Conservation (phyloP, 2,113 vertebrate genomes). For the Apistogramma diplotaenia region DNA sequence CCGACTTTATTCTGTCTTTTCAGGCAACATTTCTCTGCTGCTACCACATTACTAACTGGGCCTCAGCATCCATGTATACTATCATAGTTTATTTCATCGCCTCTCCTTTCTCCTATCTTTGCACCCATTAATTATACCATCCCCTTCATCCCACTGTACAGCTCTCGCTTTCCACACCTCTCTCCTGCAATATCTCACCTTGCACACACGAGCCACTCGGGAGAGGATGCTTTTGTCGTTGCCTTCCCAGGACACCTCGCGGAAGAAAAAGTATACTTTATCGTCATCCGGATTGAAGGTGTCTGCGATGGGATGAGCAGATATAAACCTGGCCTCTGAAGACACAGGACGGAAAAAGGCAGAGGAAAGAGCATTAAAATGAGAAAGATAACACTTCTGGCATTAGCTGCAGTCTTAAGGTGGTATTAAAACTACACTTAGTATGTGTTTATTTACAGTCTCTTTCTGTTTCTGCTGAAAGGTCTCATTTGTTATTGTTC, state of each 20-base stretch:
- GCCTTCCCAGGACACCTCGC: slow-evolving; percentile 90
- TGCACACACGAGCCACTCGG: slow-evolving; percentile 93
- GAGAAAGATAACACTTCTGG: slow-evolving; percentile 25
- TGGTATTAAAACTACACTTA: slow-evolving; percentile 23
- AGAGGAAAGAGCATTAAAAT: slow-evolving; percentile 2
- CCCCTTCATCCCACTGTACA: neutral
- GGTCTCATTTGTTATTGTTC: neutral
- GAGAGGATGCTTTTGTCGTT: slow-evolving; percentile 91
- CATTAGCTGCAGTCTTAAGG: neutral
- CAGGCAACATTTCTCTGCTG: neutral
- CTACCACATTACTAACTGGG: neutral
- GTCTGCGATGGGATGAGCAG: slow-evolving; percentile 89
- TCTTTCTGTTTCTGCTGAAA: neutral
- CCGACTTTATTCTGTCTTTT: neutral
- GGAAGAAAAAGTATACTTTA: slow-evolving; percentile 99
- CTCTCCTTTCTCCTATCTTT: neutral
- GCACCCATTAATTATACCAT: neutral
- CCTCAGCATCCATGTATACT: neutral
- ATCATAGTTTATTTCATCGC: neutral
- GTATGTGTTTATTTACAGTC: slow-evolving; percentile 19
- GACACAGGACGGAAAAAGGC: slow-evolving; percentile 18
- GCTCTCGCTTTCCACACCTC: slow-evolving; percentile 8
- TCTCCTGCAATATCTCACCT: slow-evolving; percentile 78
- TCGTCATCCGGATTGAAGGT: slow-evolving; percentile 97
- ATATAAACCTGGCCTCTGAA: slow-evolving; percentile 94